phyloP scores from a whole-genome alignment of 2,797 vertebrate genomes.

The Galagoides demidoff region DNA sequence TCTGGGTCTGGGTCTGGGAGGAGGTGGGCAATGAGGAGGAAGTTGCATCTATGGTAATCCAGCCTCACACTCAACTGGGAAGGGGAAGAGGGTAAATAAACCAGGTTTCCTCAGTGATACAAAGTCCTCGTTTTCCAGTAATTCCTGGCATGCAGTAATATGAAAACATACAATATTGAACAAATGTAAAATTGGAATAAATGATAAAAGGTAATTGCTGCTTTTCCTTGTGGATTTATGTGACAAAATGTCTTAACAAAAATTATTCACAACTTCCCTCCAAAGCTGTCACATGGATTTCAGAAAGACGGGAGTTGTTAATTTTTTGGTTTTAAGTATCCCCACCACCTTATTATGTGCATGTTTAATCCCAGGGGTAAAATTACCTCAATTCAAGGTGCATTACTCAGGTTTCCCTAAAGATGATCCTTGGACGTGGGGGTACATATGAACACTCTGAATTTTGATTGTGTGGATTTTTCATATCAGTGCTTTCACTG shows the following conservation, averaged over 20 bases:
- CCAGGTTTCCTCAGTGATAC: background rate
- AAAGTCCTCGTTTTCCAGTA: background rate
- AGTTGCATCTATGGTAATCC: background rate
- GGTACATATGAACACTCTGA: background rate
- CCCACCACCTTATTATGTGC: background rate
- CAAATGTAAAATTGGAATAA: slow-evolving; percentile 1
- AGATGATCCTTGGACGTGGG: background rate
- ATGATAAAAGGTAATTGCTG: background rate
- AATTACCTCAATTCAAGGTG: background rate
- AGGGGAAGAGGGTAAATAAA: background rate
- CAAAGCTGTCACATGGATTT: background rate
- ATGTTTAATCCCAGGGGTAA: background rate
- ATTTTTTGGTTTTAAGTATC: background rate
- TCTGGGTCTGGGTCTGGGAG: too few relatives aligned
- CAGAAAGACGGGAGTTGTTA: background rate
- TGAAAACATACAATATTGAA: background rate
- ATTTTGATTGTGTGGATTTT: background rate
- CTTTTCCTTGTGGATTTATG: background rate
- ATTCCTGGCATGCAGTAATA: slow-evolving; percentile 1
- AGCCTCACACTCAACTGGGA: background rate
- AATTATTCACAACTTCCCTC: background rate
- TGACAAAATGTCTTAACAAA: background rate
- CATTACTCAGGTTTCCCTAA: background rate
- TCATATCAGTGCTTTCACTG: background rate
- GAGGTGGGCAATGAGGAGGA: background rate